phyloP scores from a whole-genome alignment of 2,888 invertebrate species.

The Tenthredo notha region DNA sequence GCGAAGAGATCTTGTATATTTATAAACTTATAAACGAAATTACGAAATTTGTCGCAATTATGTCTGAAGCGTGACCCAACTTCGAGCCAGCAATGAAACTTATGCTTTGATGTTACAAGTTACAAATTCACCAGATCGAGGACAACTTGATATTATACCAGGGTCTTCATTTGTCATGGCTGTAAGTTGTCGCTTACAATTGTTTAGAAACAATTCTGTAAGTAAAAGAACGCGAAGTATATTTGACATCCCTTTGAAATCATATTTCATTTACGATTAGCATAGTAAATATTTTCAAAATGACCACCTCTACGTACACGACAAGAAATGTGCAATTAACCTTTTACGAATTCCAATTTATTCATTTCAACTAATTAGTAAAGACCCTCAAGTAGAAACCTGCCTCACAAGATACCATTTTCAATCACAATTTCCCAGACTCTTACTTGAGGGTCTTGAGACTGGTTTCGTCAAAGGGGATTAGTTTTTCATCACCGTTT shows the following conservation, averaged over 20 bases:
- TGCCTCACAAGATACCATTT: neutral
- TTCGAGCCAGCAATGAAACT: conserved; percentile 23
- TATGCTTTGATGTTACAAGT: conserved; percentile 28
- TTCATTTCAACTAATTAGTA: neutral
- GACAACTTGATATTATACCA: conserved; percentile 22
- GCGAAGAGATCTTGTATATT: conserved; percentile 15
- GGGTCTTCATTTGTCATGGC: neutral
- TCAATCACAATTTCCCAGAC: neutral
- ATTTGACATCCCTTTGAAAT: neutral
- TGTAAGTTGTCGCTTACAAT: conserved; percentile 1
- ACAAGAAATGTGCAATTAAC: neutral
- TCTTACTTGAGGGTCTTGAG: neutral
- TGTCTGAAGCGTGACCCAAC: conserved; percentile 16
- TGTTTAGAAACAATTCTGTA: neutral
- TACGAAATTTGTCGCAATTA: conserved; percentile 31
- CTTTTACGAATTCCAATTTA: neutral
- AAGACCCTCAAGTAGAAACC: neutral
- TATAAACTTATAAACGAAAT: conserved; percentile 41
- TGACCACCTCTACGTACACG: neutral
- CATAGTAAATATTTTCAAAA: neutral
- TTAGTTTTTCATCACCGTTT: neutral
- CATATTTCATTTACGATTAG: neutral
- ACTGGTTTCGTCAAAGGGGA: neutral
- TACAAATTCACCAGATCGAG: conserved; percentile 36
- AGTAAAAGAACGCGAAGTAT: neutral